phyloP scores from a whole-genome alignment of 2,888 invertebrate genomes.

The Latrodectus hesperus region DNA sequence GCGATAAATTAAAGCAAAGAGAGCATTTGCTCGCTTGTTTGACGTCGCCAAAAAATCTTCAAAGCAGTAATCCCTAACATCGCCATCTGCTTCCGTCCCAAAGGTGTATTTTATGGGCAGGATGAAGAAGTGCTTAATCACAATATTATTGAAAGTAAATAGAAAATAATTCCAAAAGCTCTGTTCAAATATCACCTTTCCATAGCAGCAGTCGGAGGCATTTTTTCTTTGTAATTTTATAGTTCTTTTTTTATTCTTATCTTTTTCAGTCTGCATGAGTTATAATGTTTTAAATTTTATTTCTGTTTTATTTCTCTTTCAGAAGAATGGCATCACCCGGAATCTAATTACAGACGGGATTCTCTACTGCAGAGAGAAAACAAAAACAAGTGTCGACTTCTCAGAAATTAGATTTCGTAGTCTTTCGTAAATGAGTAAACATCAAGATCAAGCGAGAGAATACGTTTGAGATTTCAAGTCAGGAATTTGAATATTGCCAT shows the following conservation, averaged over 20 bases:
- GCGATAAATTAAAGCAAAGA: neutral
- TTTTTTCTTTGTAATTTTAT: too few species aligned
- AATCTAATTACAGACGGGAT: too few species aligned
- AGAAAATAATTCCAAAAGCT: neutral
- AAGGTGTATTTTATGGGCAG: neutral
- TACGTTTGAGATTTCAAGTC: too few species aligned
- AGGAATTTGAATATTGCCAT: too few species aligned
- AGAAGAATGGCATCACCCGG: too few species aligned
- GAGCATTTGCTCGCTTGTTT: neutral
- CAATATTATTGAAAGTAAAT: constrained; percentile 31
- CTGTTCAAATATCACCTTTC: too few species aligned
- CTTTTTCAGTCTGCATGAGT: too few species aligned
- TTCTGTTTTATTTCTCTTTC: too few species aligned
- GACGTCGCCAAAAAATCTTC: neutral
- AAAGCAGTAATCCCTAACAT: neutral
- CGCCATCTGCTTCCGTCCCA: constrained; percentile 17
- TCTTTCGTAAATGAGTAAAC: constrained; percentile 34
- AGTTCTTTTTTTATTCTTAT: too few species aligned
- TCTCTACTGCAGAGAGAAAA: constrained; percentile 1
- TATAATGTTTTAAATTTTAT: too few species aligned
- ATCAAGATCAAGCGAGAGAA: neutral
- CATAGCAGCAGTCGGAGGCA: too few species aligned
- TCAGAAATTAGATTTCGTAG: constrained; percentile 34
- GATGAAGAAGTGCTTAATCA: neutral
- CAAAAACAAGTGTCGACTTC: constrained; percentile 21